These are phyloP conservation scores for Cochlearius cochlearius DNA, from an alignment of 2,113 vertebrate species.

Conservation along the genomic window DNA sequence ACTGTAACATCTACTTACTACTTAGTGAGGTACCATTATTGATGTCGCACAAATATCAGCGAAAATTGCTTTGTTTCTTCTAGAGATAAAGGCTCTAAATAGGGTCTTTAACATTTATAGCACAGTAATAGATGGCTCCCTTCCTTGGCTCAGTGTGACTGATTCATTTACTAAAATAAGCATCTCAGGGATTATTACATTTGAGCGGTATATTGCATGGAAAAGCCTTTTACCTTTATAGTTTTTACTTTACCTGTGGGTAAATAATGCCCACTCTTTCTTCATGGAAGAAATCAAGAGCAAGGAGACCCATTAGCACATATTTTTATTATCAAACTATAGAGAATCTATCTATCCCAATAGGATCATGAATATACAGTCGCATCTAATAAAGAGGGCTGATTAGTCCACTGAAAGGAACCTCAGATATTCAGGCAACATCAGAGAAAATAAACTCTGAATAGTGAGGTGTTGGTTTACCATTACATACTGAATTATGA, in stretches of 20 bases:
- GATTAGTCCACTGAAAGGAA: constrained; percentile 38
- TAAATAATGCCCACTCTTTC: constrained; percentile 35
- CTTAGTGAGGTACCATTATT: constrained; percentile 58
- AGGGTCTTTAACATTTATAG: constrained; percentile 69
- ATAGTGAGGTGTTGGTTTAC: neutral
- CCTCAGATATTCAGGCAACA: neutral
- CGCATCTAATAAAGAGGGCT: constrained; percentile 11
- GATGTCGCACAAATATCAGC: constrained; percentile 55
- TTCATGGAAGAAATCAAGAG: constrained; percentile 42
- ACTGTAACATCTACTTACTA: constrained; percentile 56
- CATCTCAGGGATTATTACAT: constrained; percentile 57
- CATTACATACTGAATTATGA: constrained; percentile 20
- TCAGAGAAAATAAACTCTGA: constrained; percentile 23
- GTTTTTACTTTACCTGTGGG: constrained; percentile 69
- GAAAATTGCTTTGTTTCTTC: constrained; percentile 69
- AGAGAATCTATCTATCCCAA: constrained; percentile 60
- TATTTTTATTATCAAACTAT: constrained; percentile 61
- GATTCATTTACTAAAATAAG: constrained; percentile 76
- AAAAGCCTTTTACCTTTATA: constrained; percentile 65
- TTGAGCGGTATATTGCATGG: constrained; percentile 53
- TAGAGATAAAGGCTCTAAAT: constrained; percentile 59
- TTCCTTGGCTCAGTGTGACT: constrained; percentile 49
- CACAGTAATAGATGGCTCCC: constrained; percentile 38
- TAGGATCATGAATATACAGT: constrained; percentile 53
- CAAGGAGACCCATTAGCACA: constrained; percentile 44